These are phyloP conservation scores for Morpho achilles DNA, from an alignment of 2,888 invertebrate species.

Conservation along the genomic window DNA sequence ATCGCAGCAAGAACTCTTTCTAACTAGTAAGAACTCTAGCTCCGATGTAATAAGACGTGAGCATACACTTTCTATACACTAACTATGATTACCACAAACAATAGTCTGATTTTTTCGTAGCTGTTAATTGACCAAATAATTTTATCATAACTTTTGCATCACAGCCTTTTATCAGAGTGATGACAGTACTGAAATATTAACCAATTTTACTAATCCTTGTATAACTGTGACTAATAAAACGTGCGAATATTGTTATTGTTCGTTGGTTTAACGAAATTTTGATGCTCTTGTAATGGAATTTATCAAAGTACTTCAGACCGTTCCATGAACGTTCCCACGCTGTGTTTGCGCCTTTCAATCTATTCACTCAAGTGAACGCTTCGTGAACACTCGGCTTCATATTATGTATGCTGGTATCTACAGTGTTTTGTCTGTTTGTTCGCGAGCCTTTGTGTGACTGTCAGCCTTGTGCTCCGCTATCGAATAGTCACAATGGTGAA, in stretches of 20 bases:
- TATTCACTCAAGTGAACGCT: constrained; percentile 43
- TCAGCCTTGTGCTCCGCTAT: constrained; percentile 36
- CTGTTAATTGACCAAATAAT: background rate
- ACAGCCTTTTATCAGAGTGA: background rate
- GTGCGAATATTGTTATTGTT: constrained; percentile 40
- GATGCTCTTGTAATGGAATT: constrained; percentile 42
- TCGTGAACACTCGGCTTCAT: constrained; percentile 25
- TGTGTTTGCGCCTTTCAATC: constrained; percentile 44
- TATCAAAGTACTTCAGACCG: constrained; percentile 34
- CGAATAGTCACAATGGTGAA: constrained; percentile 12
- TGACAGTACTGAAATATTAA: constrained; percentile 3
- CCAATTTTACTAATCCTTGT: background rate
- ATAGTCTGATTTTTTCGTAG: background rate
- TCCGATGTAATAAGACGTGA: too few relatives aligned
- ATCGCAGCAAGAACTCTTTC: too few relatives aligned
- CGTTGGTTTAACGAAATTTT: constrained; percentile 46
- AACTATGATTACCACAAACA: too few relatives aligned
- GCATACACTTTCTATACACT: too few relatives aligned
- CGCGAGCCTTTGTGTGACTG: constrained; percentile 50
- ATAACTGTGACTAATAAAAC: constrained; percentile 23
- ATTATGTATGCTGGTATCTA: constrained; percentile 34
- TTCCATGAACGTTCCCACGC: constrained; percentile 57
- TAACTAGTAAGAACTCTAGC: too few relatives aligned
- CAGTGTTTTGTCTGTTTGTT: constrained; percentile 47
- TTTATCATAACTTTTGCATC: background rate